Evolutionary conservation across 2,113 vertebrate species (phyloP).

Genomic region (Microcebus lehilahytsara): DNA sequence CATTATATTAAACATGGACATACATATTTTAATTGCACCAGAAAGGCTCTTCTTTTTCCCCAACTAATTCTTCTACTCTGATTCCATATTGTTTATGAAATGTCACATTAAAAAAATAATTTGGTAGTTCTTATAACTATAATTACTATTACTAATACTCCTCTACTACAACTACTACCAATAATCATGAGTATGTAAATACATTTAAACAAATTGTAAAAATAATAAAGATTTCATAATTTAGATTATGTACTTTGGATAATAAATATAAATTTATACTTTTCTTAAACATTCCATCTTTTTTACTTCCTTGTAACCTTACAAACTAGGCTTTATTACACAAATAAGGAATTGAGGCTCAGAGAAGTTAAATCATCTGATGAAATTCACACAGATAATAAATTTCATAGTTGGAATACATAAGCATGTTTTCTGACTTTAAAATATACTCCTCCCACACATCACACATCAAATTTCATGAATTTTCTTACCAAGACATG

Average conservation of each 20-base stretch:
- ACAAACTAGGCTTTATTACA: background rate
- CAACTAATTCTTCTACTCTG: background rate
- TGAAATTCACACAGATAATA: background rate
- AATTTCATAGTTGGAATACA: background rate
- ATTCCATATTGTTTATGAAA: background rate
- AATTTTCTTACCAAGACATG: background rate
- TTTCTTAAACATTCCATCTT: background rate
- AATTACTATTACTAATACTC: background rate
- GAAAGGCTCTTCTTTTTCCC: background rate
- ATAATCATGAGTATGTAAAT: background rate
- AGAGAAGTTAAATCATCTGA: background rate
- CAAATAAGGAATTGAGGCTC: background rate
- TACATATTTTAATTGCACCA: background rate
- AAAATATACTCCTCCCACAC: background rate
- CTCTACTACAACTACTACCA: background rate
- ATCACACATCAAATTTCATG: background rate
- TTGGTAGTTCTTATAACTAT: background rate
- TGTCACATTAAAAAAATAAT: conserved; percentile 14
- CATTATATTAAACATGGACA: background rate
- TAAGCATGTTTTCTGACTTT: background rate
- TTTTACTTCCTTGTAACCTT: background rate
- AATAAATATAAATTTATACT: background rate
- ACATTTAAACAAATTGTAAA: background rate
- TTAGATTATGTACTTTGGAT: background rate
- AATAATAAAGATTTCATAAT: background rate